phyloP scores from a whole-genome alignment of 2,888 invertebrate genomes.

The Drosophila rellima region DNA sequence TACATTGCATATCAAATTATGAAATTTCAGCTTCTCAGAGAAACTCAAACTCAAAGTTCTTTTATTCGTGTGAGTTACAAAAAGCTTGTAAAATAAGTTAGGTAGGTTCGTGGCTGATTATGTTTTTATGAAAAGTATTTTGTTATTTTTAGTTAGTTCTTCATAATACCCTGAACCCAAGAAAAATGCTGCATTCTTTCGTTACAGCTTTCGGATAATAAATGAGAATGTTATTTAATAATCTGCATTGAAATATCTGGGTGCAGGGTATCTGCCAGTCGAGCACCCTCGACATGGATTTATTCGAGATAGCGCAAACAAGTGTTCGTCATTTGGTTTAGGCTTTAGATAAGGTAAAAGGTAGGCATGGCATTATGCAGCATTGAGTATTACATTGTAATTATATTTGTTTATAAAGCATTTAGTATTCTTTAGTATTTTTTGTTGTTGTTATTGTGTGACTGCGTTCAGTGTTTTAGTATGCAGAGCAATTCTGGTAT shows the following conservation, averaged over 20 bases:
- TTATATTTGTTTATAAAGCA: slow-evolving; percentile 38
- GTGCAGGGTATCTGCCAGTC: slow-evolving; percentile 16
- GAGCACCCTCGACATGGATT: slow-evolving; percentile 3
- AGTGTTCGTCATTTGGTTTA: slow-evolving; percentile 31
- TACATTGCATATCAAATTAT: slow-evolving; percentile 67
- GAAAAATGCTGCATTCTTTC: neutral
- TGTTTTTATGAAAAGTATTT: slow-evolving; percentile 43
- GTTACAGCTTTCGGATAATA: neutral
- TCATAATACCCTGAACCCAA: neutral
- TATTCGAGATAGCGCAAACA: slow-evolving; percentile 12
- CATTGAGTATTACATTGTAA: slow-evolving; percentile 54
- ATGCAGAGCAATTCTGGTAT: slow-evolving; percentile 46
- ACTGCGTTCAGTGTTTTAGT: slow-evolving; percentile 25
- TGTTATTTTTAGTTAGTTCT: neutral
- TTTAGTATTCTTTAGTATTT: slow-evolving; percentile 33
- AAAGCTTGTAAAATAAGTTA: slow-evolving; percentile 65
- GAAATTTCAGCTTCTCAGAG: slow-evolving; percentile 32
- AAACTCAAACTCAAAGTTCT: slow-evolving; percentile 36
- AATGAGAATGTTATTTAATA: neutral
- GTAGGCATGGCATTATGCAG: slow-evolving; percentile 68
- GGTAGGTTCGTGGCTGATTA: slow-evolving; percentile 68
- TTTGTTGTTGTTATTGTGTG: slow-evolving; percentile 13
- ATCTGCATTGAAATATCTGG: slow-evolving; percentile 1
- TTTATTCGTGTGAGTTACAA: slow-evolving; percentile 34
- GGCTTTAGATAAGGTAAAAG: slow-evolving; percentile 67